Base-by-base conservation (phyloP, 2,888 invertebrate genomes). In the Periphyllus acericola region DNA sequence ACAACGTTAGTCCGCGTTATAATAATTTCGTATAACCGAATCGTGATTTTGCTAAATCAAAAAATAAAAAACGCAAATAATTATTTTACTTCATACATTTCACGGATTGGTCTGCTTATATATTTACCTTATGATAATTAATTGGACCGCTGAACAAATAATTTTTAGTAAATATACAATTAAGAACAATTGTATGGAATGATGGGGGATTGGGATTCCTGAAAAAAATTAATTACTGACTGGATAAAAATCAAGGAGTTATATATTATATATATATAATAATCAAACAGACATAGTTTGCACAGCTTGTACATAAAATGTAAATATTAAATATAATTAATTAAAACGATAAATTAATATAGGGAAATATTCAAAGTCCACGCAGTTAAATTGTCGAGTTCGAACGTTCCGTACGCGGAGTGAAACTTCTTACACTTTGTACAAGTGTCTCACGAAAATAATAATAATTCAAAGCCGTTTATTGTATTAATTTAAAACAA, bases 381-480 rank as follows among this genome's bases (percentile, higher is more conserved):
- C n/a, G 8, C 25, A 60, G 21, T 60, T 60, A 60, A 60, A 60
- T 76, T 46, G 21, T 76, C 76, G 46, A 19, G 21, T 76, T 29
- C 29, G 29, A 76, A 46, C 40, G 46, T 76, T 46, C 46, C 8
- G 76, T 46, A 46, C 9, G 29, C 46, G 8, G 17, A 14, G 29
- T 46, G 29, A 76, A 76, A 76, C 29, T 76, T 76, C 29, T 6
- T 17, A 19, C 75, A n/a, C 75, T 75, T 75, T 40, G n/a, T 40
- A 76, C 17, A 46, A 76, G 46, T 76, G 76, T 76, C 46, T n/a
- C 46, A 76, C 25, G n/a, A 76, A 46, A 76, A 46, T 11, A 46
- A 46, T 11, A 46, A 72, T 46, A 46, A 76, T 29, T 46, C 46
- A 46, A n/a, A 19, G 17, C 76, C n/a, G 46, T 76, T 76, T 76